Percentiles rank a stretch among this genome's conserved stretches.
Conservation (phyloP, 2,888 invertebrate genomes). For the Gortyna flavago region DNA sequence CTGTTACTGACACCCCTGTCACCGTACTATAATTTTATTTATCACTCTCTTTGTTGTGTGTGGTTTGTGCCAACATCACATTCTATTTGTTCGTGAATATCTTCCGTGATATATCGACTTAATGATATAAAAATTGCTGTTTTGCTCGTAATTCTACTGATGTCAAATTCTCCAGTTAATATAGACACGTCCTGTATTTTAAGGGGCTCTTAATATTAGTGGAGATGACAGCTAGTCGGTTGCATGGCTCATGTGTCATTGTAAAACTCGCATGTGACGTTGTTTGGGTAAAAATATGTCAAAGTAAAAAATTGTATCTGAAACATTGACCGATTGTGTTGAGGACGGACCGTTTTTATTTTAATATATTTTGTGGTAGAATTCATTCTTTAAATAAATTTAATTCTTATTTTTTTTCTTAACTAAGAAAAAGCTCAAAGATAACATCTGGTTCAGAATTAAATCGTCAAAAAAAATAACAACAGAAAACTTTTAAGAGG, state of each 20-base stretch:
- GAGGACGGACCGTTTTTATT: not conserved
- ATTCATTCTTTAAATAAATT: not conserved
- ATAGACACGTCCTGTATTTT: conserved; percentile 54
- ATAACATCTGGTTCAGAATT: conserved; percentile 60
- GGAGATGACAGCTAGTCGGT: conserved; percentile 49
- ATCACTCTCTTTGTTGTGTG: conserved; percentile 79
- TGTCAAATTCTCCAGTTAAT: conserved; percentile 66
- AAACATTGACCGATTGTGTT: conserved; percentile 55
- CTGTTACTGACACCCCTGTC: conserved; percentile 59
- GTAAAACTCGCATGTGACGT: conserved; percentile 45
- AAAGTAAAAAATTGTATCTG: conserved; percentile 43
- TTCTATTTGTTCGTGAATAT: conserved; percentile 78
- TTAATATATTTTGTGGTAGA: conserved; percentile 3
- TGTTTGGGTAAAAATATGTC: conserved; percentile 62
- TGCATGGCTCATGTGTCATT: conserved; percentile 59
- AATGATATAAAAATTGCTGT: conserved; percentile 73
- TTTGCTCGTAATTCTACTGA: conserved; percentile 64
- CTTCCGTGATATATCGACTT: conserved; percentile 71
- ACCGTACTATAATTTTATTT: conserved; percentile 77
- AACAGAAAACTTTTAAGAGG: conserved; percentile 74
- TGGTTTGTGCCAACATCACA: conserved; percentile 78
- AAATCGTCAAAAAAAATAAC: conserved; percentile 66
- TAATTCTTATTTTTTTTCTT: conserved; percentile 17
- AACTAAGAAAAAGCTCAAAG: conserved; percentile 44
- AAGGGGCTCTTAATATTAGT: conserved; percentile 53